Evolutionary conservation across 2,888 invertebrate genomes (phyloP).

Genomic region (Aphidius colemani): DNA sequence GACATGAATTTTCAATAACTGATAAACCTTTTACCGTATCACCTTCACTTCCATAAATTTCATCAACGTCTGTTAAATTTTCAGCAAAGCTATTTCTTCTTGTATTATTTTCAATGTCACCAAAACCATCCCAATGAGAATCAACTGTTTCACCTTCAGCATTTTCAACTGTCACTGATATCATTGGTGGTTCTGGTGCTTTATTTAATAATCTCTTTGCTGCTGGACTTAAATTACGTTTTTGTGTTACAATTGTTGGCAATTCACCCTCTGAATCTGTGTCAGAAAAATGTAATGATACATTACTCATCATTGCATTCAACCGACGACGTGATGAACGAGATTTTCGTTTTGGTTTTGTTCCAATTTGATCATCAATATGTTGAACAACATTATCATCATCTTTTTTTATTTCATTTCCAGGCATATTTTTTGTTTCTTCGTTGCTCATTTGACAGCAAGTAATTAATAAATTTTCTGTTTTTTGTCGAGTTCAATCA

Average conservation of each 20-base stretch:
- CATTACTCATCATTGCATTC: conserved; percentile 54
- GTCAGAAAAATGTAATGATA: conserved; percentile 56
- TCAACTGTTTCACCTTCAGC: conserved; percentile 29
- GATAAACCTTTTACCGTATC: conserved; percentile 40
- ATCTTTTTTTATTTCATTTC: conserved; percentile 23
- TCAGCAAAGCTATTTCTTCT: conserved; percentile 46
- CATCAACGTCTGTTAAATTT: conserved; percentile 54
- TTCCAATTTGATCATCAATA: conserved; percentile 27
- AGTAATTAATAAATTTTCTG: conserved; percentile 29
- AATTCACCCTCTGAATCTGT: conserved; percentile 58
- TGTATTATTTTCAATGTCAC: conserved; percentile 26
- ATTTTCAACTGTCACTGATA: conserved; percentile 47
- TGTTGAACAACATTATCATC: conserved; percentile 18
- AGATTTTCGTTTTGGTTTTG: conserved; percentile 51
- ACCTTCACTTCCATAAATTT: conserved; percentile 52
- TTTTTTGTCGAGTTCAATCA: neutral
- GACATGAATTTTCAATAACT: conserved; percentile 36
- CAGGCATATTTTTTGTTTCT: conserved; percentile 25
- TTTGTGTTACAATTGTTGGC: conserved; percentile 36
- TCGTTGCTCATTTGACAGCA: conserved; percentile 36
- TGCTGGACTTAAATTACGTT: conserved; percentile 29
- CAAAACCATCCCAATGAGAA: conserved; percentile 26
- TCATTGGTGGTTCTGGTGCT: conserved; percentile 41
- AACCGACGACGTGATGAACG: conserved; percentile 51
- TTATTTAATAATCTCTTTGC: conserved; percentile 15